Conservation (phyloP, 2,888 invertebrate genomes). For the Oscheius onirici region DNA sequence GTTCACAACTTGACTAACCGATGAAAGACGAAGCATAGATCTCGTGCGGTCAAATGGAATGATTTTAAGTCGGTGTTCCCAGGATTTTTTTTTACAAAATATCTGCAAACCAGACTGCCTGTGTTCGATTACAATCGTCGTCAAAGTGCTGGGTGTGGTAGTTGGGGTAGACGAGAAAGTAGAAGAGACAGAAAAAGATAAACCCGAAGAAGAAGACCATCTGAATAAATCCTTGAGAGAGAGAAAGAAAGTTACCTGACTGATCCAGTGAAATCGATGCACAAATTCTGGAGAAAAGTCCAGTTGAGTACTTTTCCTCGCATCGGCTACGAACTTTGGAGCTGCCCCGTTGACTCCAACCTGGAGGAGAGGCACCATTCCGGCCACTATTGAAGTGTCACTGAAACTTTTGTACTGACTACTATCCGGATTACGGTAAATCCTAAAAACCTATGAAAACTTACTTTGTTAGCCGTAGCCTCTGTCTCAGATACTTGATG, state of each 20-base stretch:
- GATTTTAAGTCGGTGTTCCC: no score
- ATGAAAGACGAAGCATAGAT: no score
- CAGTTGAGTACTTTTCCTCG: slow-evolving; percentile 16
- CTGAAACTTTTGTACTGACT: slow-evolving; percentile 37
- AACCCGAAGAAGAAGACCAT: slow-evolving; percentile 70
- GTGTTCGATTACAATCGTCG: slow-evolving; percentile 52
- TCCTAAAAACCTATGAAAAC: neutral
- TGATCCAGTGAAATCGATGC: slow-evolving; percentile 69
- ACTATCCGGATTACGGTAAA: neutral
- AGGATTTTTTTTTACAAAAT: slow-evolving; percentile 31
- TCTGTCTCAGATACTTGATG: slow-evolving; percentile 69
- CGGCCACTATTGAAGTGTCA: slow-evolving; percentile 66
- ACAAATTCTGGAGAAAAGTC: slow-evolving; percentile 59
- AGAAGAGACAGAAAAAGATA: slow-evolving; percentile 68
- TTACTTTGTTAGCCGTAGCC: slow-evolving; percentile 58
- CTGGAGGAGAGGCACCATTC: slow-evolving; percentile 58
- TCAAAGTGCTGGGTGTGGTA: slow-evolving; percentile 57
- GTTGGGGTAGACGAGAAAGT: slow-evolving; percentile 69
- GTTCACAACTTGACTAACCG: no score
- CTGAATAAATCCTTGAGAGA: slow-evolving; percentile 38
- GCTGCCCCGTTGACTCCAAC: slow-evolving; percentile 13
- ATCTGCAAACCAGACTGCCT: slow-evolving; percentile 59
- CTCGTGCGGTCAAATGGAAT: no score
- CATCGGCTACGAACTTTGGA: neutral
- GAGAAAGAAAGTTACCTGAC: slow-evolving; percentile 47